These are phyloP conservation scores for Poecilus cupreus DNA, from an alignment of 2,888 invertebrate species.

Conservation along the genomic window DNA sequence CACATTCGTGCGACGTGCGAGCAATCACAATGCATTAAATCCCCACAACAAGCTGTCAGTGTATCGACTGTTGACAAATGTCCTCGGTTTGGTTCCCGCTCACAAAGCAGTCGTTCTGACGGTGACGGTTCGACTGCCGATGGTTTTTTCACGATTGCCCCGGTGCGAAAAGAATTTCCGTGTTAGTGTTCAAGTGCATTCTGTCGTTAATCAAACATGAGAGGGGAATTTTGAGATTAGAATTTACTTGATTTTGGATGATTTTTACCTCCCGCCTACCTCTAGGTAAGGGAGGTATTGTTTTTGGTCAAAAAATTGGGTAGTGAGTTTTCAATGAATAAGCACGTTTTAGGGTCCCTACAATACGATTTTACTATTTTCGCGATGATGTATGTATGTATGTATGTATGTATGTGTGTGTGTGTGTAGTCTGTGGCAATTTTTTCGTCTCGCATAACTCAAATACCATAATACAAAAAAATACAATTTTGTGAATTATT, in stretches of 20 bases:
- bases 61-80: slow-evolving; percentile 72
- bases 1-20: slow-evolving; percentile 7
- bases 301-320: neutral
- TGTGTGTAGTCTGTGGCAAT: no score
- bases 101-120: slow-evolving; percentile 66
- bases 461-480: no score
- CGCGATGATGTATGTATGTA: no score
- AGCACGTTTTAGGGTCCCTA: no score
- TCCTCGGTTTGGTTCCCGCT: slow-evolving; percentile 67
- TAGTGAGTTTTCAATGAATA: no score
- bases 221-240: no score
- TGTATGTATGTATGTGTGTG: no score
- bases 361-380: no score
- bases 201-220: slow-evolving; percentile 68
- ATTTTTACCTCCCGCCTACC: no score
- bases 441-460: no score
- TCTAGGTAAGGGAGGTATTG: neutral
- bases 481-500: no score
- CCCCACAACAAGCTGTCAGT: slow-evolving; percentile 54
- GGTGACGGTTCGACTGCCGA: slow-evolving; percentile 59
- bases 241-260: no score
- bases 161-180: slow-evolving; percentile 70
- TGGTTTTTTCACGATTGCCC: slow-evolving; percentile 69
- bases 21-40: slow-evolving; percentile 52
- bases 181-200: slow-evolving; percentile 72